Conservation (phyloP, 2,888 invertebrate species). For the Dryobotodes eremita region DNA sequence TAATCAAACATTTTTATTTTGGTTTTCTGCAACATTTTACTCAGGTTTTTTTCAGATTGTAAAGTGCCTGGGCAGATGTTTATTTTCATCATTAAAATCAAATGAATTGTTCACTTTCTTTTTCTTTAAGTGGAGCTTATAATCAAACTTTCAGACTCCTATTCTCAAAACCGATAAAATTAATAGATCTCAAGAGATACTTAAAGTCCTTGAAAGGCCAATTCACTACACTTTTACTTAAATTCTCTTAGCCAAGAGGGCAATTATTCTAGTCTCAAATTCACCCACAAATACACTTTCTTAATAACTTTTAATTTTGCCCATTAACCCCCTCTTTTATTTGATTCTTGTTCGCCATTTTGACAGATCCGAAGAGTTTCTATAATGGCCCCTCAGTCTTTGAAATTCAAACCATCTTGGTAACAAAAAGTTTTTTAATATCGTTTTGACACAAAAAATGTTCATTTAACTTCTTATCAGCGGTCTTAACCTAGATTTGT, state of each 20-base stretch:
- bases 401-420: slow-evolving; percentile 49
- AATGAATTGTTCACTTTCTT: background rate
- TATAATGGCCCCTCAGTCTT: slow-evolving; percentile 39
- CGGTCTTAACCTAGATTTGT: slow-evolving; percentile 53
- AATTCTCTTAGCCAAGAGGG: slow-evolving; percentile 43
- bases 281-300: slow-evolving; percentile 51
- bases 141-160: background rate
- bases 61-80: background rate
- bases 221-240: slow-evolving; percentile 41
- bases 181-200: slow-evolving; percentile 31
- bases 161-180: slow-evolving; percentile 17
- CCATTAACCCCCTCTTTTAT: slow-evolving; percentile 56
- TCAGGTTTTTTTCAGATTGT: background rate
- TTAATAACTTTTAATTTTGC: slow-evolving; percentile 66
- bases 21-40: background rate
- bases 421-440: slow-evolving; percentile 60
- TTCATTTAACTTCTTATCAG: slow-evolving; percentile 55
- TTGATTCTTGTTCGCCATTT: slow-evolving; percentile 53
- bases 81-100: background rate
- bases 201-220: slow-evolving; percentile 27
- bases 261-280: slow-evolving; percentile 56
- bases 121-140: background rate
- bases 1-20: background rate
- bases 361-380: slow-evolving; percentile 44
- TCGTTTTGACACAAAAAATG: slow-evolving; percentile 46